A percentile compares a stretch with the other conserved stretches of the same genome.
Evolutionary conservation across 1,140 invertebrate species (phyloP).

Genomic region (Ectropis grisescens): DNA sequence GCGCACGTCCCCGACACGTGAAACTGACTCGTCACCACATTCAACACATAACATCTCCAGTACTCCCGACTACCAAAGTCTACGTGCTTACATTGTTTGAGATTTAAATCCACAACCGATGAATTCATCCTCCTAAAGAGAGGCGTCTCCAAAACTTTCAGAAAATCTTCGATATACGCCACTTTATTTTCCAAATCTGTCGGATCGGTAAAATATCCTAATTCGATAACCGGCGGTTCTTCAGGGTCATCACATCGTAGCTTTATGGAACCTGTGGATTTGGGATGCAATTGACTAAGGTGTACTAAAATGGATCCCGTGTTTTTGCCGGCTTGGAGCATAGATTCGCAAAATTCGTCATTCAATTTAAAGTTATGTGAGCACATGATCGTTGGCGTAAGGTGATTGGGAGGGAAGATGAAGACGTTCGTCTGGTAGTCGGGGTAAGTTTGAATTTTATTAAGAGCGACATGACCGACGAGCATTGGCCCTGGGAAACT

Average conservation of each 20-base stretch:
- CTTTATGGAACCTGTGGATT: constrained; percentile 80
- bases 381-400: constrained; percentile 77
- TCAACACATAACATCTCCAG: constrained; percentile 67
- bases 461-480: constrained; percentile 10
- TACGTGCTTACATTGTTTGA: constrained; percentile 65
- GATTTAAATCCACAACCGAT: constrained; percentile 37
- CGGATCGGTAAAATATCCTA: constrained; percentile 85
- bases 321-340: constrained; percentile 72
- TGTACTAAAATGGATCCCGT: constrained; percentile 82
- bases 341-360: constrained; percentile 46
- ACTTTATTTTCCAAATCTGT: constrained; percentile 81
- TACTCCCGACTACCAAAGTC: constrained; percentile 74
- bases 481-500: constrained; percentile 11
- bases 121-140: constrained; percentile 68
- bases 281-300: constrained; percentile 82
- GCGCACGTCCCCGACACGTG: constrained; percentile 67
- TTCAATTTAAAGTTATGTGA: constrained; percentile 75
- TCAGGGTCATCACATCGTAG: constrained; percentile 84
- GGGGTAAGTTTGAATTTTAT: constrained; percentile 11
- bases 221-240: constrained; percentile 88
- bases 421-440: constrained; percentile 16
- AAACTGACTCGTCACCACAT: constrained; percentile 27
- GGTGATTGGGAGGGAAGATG: constrained; percentile 35
- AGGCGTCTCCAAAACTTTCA: constrained; percentile 63
- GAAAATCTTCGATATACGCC: constrained; percentile 78